Evolutionary conservation across 1,140 invertebrate genomes (phyloP).

Genomic region (Drosophila azteca): DNA sequence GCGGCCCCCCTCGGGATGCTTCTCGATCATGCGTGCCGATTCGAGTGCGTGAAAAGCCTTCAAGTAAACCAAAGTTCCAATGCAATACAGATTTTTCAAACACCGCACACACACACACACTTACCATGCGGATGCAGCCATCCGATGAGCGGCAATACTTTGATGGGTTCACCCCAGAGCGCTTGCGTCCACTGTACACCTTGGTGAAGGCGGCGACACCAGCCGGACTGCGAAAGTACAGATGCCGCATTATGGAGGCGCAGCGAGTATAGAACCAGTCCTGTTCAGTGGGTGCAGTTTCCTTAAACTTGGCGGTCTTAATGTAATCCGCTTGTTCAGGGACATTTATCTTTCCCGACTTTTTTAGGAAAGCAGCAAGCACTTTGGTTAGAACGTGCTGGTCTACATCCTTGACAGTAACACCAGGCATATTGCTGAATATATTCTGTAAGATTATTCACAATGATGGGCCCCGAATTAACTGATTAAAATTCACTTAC

Average conservation of each 20-base stretch:
- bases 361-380: conserved; percentile 97
- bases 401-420: conserved; percentile 98
- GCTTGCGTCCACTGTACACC: conserved; percentile 98
- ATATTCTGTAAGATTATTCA: background rate
- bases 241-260: conserved; percentile 95
- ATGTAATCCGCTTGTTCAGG: conserved; percentile 99
- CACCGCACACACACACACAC: too few relatives aligned
- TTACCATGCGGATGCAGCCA: conserved; percentile 93
- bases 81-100: background rate
- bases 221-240: conserved; percentile 97
- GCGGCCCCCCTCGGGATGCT: conserved; percentile 94
- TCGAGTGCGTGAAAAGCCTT: conserved; percentile 94
- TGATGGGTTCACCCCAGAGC: conserved; percentile 96
- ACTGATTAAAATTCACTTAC: conserved; percentile 12
- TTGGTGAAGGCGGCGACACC: conserved; percentile 98
- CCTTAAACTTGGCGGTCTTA: conserved; percentile 97
- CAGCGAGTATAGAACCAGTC: conserved; percentile 99
- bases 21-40: conserved; percentile 96
- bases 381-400: conserved; percentile 98
- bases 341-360: conserved; percentile 99
- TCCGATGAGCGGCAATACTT: conserved; percentile 96
- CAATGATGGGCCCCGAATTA: background rate
- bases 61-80: background rate
- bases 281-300: conserved; percentile 97
- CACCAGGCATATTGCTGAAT: conserved; percentile 89